These are phyloP conservation scores for Sphecodes monilicornis DNA, from an alignment of 2,888 invertebrate species.

Conservation along the genomic window DNA sequence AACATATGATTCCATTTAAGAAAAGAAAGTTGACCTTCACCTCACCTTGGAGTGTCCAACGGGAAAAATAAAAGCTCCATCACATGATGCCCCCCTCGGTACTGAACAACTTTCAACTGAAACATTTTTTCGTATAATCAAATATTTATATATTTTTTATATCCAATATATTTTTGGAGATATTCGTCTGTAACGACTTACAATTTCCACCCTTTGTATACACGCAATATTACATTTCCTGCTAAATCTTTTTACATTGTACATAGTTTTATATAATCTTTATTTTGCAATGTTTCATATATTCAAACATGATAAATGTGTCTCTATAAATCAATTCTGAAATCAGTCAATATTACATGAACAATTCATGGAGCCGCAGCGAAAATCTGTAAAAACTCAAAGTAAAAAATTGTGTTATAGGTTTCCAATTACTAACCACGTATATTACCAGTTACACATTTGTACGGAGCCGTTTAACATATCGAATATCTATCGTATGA, in stretches of 20 bases:
- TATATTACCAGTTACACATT: neutral
- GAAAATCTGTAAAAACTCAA: neutral
- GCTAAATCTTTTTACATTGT: neutral
- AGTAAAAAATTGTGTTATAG: neutral
- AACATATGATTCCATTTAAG: too few relatives aligned
- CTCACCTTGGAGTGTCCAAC: too few relatives aligned
- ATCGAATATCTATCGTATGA: neutral
- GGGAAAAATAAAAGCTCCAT: too few relatives aligned
- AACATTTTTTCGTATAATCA: too few relatives aligned
- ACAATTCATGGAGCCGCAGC: neutral
- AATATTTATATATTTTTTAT: too few relatives aligned
- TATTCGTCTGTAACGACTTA: too few relatives aligned
- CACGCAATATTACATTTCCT: neutral
- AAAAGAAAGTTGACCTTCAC: too few relatives aligned
- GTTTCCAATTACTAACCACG: neutral
- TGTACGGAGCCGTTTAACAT: neutral
- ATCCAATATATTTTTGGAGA: too few relatives aligned
- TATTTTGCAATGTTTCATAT: neutral
- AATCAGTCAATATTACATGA: neutral
- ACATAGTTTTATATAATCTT: neutral
- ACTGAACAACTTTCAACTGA: too few relatives aligned
- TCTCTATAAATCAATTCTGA: neutral
- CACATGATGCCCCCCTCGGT: too few relatives aligned
- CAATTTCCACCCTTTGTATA: too few relatives aligned
- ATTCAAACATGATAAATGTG: neutral